A percentile compares a stretch with the other conserved stretches of the same genome.
Conservation (phyloP, 2,113 vertebrate genomes). For the Platysternon megacephalum region DNA sequence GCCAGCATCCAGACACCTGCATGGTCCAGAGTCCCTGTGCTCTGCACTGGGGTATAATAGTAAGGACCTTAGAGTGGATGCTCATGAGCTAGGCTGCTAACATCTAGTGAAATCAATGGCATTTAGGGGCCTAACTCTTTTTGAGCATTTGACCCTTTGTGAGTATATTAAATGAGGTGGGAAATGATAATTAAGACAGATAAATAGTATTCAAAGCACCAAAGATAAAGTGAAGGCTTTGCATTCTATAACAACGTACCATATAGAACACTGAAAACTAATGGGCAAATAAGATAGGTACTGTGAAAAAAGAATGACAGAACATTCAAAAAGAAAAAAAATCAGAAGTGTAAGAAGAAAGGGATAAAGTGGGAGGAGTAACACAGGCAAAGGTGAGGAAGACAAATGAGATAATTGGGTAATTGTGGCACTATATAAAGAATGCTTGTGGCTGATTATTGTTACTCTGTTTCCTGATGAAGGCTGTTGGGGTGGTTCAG, state of each 20-base stretch:
- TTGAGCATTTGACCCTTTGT: background rate
- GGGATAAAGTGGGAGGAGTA: background rate
- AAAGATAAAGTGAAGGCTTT: background rate
- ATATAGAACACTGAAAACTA: background rate
- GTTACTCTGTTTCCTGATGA: background rate
- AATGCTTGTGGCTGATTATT: background rate
- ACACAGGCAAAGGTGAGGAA: background rate
- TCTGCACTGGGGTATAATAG: background rate
- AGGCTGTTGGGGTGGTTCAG: background rate
- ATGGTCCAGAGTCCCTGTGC: background rate
- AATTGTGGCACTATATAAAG: background rate
- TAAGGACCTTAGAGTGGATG: background rate
- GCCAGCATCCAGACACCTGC: background rate
- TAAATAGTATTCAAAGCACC: background rate
- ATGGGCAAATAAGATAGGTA: rapidly evolving
- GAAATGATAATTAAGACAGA: background rate
- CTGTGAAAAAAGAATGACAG: background rate
- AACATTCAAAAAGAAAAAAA: background rate
- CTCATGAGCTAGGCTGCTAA: background rate
- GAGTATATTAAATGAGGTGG: background rate
- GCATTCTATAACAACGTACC: background rate
- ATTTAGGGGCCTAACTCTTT: background rate
- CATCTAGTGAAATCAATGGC: background rate
- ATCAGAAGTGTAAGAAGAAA: background rate
- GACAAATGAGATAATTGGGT: constrained; percentile 17